phyloP scores from a whole-genome alignment of 2,113 vertebrate species.

The Catharus fuscescens region DNA sequence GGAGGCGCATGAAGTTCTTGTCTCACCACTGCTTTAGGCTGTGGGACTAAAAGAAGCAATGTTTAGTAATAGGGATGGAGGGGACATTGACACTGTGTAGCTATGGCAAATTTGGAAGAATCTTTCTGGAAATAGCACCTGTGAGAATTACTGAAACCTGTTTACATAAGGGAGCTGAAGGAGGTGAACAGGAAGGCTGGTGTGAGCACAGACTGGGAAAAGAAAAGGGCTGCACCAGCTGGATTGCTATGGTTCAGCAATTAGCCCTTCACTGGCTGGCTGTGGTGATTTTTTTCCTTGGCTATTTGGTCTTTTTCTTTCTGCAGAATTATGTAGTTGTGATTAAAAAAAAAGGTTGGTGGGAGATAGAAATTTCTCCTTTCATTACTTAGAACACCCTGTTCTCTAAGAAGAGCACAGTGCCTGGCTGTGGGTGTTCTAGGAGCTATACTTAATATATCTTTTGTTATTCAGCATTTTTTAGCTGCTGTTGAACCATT shows the following conservation, averaged over 20 bases:
- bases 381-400: not conserved
- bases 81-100: not conserved
- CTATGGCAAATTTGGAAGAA: not conserved
- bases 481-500: not conserved
- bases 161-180: not conserved
- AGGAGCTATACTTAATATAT: not conserved
- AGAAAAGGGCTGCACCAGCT: not conserved
- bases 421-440: not conserved
- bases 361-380: not conserved
- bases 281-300: not conserved
- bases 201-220: not conserved
- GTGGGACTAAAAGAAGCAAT: not conserved
- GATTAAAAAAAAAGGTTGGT: not conserved
- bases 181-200: not conserved
- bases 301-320: not conserved
- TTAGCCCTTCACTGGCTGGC: not conserved
- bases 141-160: not conserved
- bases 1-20: not conserved
- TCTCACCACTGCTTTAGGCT: not conserved
- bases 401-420: not conserved
- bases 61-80: not conserved
- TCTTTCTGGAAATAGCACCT: conserved; percentile 21
- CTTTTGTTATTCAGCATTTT: not conserved
- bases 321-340: not conserved
- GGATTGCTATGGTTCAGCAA: not conserved